These are phyloP conservation scores for Heliconius ethilla DNA, from an alignment of 2,888 invertebrate species.

Conservation along the genomic window DNA sequence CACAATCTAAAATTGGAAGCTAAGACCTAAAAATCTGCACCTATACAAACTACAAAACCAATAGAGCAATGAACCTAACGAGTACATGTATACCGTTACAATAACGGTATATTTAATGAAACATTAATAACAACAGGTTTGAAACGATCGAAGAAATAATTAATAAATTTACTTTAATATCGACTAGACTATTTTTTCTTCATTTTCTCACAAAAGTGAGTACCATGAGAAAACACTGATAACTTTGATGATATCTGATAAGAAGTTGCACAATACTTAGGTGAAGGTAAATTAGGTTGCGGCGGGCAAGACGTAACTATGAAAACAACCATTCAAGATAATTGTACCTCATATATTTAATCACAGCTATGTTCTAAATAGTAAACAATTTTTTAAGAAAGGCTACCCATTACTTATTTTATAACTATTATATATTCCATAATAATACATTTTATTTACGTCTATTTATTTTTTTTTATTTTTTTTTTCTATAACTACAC, in stretches of 20 bases:
- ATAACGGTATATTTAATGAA: constrained; percentile 3
- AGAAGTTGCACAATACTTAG: constrained; percentile 11
- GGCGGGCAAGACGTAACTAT: not conserved
- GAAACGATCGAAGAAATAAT: not conserved
- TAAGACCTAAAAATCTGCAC: not conserved
- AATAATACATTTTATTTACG: not conserved
- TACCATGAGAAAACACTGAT: constrained; percentile 20
- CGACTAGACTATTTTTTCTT: not conserved
- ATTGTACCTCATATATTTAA: constrained; percentile 13
- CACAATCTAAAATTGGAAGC: not conserved
- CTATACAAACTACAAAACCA: not conserved
- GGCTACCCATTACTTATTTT: not conserved
- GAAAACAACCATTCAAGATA: constrained; percentile 2
- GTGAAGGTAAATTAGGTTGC: constrained; percentile 18
- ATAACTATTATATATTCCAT: not conserved
- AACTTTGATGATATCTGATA: constrained; percentile 20
- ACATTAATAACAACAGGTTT: constrained; percentile 4
- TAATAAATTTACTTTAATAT: not conserved
- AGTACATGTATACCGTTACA: not conserved
- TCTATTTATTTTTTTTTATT: not conserved
- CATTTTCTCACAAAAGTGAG: not conserved
- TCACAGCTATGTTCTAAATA: constrained; percentile 1
- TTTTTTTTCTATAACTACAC: not conserved
- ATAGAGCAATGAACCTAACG: not conserved
- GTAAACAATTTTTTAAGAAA: not conserved